Conservation (phyloP, 2,113 vertebrate species). For the Leucosticte australis region DNA sequence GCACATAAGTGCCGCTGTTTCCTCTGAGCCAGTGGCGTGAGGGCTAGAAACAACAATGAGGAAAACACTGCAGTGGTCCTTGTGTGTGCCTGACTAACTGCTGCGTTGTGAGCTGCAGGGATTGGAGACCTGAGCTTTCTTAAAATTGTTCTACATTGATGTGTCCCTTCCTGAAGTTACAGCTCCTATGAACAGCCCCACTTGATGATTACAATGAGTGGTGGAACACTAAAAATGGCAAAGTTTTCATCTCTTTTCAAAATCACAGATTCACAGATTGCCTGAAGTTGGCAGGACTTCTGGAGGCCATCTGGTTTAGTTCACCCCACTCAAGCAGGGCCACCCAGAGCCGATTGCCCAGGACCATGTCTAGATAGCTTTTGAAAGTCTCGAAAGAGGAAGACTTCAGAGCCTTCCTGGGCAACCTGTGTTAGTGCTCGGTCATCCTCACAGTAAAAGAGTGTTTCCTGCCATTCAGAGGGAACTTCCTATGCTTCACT, state of each 20-base stretch:
- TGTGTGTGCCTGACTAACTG: background rate
- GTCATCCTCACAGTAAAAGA: background rate
- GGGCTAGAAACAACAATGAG: background rate
- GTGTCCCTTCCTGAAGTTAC: background rate
- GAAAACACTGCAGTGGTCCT: background rate
- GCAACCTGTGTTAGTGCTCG: background rate
- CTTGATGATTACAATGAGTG: background rate
- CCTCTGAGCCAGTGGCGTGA: background rate
- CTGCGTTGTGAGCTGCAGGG: rapidly evolving
- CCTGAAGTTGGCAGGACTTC: background rate
- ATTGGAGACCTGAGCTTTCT: background rate
- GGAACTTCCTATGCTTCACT: background rate
- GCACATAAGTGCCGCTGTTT: background rate
- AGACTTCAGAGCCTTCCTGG: background rate
- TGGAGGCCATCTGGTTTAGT: background rate
- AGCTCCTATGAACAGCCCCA: background rate
- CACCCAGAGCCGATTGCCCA: background rate
- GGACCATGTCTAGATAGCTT: background rate
- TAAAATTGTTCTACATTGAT: background rate
- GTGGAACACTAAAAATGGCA: background rate
- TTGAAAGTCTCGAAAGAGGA: background rate
- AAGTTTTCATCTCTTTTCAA: background rate
- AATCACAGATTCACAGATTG: background rate
- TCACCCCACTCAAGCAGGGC: background rate
- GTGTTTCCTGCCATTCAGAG: background rate